These are phyloP conservation scores for Sclerurus mexicanus DNA, from an alignment of 2,113 vertebrate species.

Conservation along the genomic window DNA sequence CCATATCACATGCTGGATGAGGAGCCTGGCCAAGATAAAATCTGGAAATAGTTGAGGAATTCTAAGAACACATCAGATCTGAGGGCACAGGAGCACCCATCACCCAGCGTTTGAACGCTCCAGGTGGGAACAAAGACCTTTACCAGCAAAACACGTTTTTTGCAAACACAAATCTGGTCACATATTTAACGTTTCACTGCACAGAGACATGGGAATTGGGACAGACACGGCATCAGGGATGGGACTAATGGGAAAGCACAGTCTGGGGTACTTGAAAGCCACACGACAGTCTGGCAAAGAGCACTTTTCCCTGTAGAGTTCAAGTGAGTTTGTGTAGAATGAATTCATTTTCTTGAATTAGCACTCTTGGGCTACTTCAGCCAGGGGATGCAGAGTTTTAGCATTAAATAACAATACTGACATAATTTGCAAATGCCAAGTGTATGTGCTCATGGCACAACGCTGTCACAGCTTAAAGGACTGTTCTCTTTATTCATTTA, in stretches of 20 bases:
- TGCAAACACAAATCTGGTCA: background rate
- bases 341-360: background rate
- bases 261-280: accelerated
- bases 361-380: accelerated
- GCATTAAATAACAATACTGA: accelerated
- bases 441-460: accelerated
- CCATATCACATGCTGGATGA: background rate
- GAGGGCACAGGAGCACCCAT: too few species aligned
- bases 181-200: accelerated
- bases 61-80: background rate
- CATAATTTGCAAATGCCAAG: background rate
- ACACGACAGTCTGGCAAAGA: background rate
- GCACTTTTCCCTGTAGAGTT: accelerated
- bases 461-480: background rate
- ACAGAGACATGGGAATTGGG: accelerated
- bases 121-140: background rate
- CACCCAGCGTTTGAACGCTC: background rate
- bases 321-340: accelerated
- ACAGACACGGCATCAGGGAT: accelerated
- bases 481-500: accelerated
- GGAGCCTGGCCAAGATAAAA: background rate
- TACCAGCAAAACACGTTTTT: accelerated
- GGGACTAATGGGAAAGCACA: background rate
- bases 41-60: background rate
- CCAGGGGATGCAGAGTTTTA: background rate